These are phyloP conservation scores for Eutrigla gurnardus DNA, from an alignment of 2,797 vertebrate species.

Conservation along the genomic window DNA sequence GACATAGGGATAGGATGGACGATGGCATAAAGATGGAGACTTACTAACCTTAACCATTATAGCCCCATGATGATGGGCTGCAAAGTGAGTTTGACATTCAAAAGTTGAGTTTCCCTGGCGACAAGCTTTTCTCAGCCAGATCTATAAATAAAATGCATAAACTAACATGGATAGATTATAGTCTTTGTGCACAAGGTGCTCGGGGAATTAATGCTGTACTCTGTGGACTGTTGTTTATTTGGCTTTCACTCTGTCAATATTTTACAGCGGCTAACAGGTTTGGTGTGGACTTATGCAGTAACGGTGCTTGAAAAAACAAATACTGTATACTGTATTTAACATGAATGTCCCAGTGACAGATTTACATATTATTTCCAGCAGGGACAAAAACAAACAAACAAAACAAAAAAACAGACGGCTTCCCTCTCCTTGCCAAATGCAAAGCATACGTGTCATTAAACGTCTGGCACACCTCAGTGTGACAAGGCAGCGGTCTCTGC, in stretches of 20 bases:
- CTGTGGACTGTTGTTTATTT: constrained; percentile 8
- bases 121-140: constrained; percentile 7
- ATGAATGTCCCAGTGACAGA: neutral
- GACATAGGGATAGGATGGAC: neutral
- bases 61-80: neutral
- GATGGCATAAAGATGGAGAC: neutral
- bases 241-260: constrained; percentile 4
- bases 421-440: neutral
- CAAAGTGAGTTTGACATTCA: constrained; percentile 5
- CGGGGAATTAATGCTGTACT: neutral
- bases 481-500: neutral
- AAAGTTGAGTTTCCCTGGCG: constrained; percentile 36
- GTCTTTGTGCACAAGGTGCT: neutral
- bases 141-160: too few species aligned
- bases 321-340: neutral
- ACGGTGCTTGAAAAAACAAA: neutral
- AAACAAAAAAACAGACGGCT: constrained; percentile 1
- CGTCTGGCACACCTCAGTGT: neutral
- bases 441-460: constrained; percentile 11
- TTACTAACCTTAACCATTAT: neutral
- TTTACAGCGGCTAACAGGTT: neutral
- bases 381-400: constrained; percentile 8
- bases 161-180: neutral
- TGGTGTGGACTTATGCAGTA: constrained; percentile 4
- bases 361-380: neutral